Evolutionary conservation across 2,888 invertebrate genomes (phyloP).

Genomic region (Ischnura elegans): DNA sequence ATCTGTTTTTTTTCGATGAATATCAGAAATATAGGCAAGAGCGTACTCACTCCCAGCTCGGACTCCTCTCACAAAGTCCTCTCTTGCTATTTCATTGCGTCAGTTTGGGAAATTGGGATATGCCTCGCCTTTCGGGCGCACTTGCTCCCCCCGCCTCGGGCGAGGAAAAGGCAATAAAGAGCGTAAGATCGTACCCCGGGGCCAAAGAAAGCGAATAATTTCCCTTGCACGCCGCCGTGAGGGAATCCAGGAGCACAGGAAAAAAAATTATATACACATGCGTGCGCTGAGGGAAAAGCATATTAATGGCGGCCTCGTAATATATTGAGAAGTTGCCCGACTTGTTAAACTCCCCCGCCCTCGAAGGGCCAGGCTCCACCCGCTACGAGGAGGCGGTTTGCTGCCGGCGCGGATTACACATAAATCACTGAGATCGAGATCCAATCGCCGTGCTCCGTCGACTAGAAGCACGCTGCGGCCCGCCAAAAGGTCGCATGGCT

Average conservation of each 20-base stretch:
- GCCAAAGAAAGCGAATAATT: slow-evolving; percentile 22
- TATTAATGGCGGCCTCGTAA: background rate
- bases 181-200: background rate
- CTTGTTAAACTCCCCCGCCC: background rate
- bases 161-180: no score
- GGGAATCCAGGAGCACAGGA: background rate
- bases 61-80: no score
- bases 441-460: background rate
- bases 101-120: no score
- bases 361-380: background rate
- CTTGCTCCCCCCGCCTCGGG: no score
- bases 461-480: background rate
- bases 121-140: no score
- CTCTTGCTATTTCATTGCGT: no score
- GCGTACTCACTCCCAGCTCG: no score
- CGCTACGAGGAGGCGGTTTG: background rate
- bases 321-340: slow-evolving; percentile 2
- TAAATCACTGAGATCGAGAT: slow-evolving; percentile 38
- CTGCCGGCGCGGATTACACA: background rate
- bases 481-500: background rate
- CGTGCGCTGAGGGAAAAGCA: background rate
- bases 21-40: no score
- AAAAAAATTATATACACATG: background rate
- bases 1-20: no score
- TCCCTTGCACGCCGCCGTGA: background rate